Base-by-base conservation (phyloP, 2,113 vertebrate genomes). In the Ranitomeya variabilis region DNA sequence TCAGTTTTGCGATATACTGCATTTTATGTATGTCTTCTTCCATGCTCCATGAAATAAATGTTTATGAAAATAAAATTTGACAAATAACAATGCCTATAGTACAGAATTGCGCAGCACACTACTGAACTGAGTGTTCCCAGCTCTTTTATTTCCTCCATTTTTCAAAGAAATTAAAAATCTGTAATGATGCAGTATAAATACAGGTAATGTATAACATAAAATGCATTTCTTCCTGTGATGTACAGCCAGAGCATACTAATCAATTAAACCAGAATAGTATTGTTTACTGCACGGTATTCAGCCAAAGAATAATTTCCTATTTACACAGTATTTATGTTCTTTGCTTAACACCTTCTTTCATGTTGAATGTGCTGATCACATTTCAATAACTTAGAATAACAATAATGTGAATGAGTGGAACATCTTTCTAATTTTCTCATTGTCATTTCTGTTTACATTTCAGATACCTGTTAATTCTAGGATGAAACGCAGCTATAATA, bases 291-390 rank as follows among this genome's bases (percentile, higher is more conserved):
- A 51, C 13, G 73, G 26, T 59, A 77, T 86, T 57, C 71, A 86
- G 16, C 31, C 37, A 9, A 60, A n/a, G 55, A 62, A 57, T 23
- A 13, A 77, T 86, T 76, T 18, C 18, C 18, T 51, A 45, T 62
- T 86, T 77, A 77, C 71, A 86, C 60, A 76, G 59, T 62, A 86
- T 62, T 31, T 60, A 74, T 86, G 84, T 59, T 14, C 15, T 85
- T 59, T 85, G 64, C n/a, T 64, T 77, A 59, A 77, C 31, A 77
- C 71, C 55, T 77, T 60, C 31, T 77, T 76, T 62, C 57, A 76
- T 76, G 85, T 77, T 59, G 85, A 62, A 45, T 77, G 55, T 64
- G 73, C n/a, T 86, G 71, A 86, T 64, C 76, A 26, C 57, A 86
- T 77, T 74, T 77, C 57, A 77, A 51, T 62, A 62, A 21, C 54